These are phyloP conservation scores for Epizoanthus ramosus DNA, from an alignment of 92 coral and sea anemone genomes.

Conservation along the genomic window DNA sequence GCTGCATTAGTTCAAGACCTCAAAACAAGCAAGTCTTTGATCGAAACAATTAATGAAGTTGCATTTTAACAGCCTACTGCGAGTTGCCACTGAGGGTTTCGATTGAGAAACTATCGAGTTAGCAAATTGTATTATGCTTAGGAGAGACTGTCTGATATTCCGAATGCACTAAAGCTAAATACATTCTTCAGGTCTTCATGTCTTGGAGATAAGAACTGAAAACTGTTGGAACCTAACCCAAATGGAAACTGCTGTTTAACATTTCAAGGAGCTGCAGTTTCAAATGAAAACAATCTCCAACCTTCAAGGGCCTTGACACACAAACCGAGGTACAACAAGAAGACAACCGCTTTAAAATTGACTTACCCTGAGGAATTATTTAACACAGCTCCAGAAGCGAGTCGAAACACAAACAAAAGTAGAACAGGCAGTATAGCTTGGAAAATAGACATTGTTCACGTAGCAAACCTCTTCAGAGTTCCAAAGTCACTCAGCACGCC, in stretches of 20 bases:
- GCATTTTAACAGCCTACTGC: constrained; percentile 3
- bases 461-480: not conserved
- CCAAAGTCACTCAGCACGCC: constrained; percentile 40
- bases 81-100: not conserved
- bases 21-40: constrained; percentile 3
- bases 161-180: not conserved
- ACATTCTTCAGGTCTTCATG: not conserved
- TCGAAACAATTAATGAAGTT: not conserved
- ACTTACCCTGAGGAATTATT: constrained; percentile 4
- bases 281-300: not conserved
- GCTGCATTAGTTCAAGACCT: not conserved
- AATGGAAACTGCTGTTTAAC: not conserved
- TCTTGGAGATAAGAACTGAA: not conserved
- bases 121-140: not conserved
- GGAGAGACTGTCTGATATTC: not conserved
- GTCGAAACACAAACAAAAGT: not conserved
- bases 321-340: not conserved
- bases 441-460: not conserved
- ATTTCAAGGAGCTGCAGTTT: constrained; percentile 1
- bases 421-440: not conserved
- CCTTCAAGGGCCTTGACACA: not conserved
- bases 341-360: not conserved
- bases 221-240: not conserved
- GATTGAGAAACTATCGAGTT: not conserved
- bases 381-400: not conserved